phyloP scores from a whole-genome alignment of 2,888 invertebrate genomes.

The Pseudococcus viburni region DNA sequence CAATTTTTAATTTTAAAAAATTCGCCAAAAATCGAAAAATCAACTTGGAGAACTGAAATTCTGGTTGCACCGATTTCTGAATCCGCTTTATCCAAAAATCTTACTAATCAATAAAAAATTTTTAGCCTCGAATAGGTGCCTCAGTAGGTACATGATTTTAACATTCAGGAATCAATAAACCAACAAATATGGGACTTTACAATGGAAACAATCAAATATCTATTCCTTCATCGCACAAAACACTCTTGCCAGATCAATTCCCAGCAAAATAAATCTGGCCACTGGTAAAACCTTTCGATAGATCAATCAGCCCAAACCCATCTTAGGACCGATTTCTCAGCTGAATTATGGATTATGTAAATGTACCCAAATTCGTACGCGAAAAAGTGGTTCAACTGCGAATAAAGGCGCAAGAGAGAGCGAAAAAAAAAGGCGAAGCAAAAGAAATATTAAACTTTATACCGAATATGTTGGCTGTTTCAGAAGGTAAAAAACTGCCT shows the following conservation, averaged over 20 bases:
- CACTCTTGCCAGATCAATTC: background rate
- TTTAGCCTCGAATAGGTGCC: too few species aligned
- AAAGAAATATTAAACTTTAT: conserved; percentile 43
- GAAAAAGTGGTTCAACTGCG: background rate
- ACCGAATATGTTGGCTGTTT: conserved; percentile 28
- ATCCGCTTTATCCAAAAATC: too few species aligned
- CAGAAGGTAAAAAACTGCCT: conserved; percentile 33
- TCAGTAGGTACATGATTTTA: too few species aligned
- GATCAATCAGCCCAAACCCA: background rate
- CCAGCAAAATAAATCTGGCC: background rate
- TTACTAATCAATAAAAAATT: too few species aligned
- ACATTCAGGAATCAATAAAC: too few species aligned
- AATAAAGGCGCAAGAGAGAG: background rate
- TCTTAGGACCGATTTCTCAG: background rate
- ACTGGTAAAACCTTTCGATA: background rate
- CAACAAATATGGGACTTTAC: too few species aligned
- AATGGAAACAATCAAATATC: too few species aligned
- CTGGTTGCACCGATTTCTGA: too few species aligned
- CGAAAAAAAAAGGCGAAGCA: background rate
- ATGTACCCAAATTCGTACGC: background rate
- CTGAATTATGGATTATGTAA: conserved; percentile 47
- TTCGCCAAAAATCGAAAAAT: too few species aligned
- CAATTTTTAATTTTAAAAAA: too few species aligned
- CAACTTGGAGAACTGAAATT: too few species aligned
- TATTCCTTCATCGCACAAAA: too few species aligned